A percentile compares a stretch with the other conserved stretches of the same genome.
Evolutionary conservation across 2,888 invertebrate genomes (phyloP).

Genomic region (Ceriagrion tenellum): DNA sequence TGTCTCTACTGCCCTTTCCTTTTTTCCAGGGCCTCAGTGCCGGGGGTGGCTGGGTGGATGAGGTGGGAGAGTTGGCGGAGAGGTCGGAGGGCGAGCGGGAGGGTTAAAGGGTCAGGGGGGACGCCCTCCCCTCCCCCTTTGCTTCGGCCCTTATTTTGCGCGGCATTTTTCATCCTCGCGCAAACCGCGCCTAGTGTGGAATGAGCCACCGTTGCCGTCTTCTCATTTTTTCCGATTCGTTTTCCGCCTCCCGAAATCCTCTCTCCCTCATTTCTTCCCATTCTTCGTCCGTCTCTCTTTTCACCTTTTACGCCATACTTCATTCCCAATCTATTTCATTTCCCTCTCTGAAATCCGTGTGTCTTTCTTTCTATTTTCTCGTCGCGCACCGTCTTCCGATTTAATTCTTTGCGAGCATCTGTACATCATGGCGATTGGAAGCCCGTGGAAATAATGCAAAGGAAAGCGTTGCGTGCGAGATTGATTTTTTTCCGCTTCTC

Average conservation of each 20-base stretch:
- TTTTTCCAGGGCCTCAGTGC: not conserved
- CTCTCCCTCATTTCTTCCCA: not conserved
- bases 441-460: not conserved
- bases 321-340: not conserved
- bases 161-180: conserved; percentile 4
- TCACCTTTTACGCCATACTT: not conserved
- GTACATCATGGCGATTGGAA: not conserved
- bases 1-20: not conserved
- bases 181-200: not conserved
- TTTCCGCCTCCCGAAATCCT: not conserved
- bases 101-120: not conserved
- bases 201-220: not conserved
- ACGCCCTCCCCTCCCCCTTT: too few relatives aligned
- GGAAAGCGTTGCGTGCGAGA: not conserved
- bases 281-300: not conserved
- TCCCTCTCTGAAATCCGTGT: not conserved
- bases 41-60: not conserved
- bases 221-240: conserved; percentile 4
- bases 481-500: not conserved
- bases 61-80: not conserved
- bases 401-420: not conserved
- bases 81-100: not conserved
- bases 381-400: not conserved
- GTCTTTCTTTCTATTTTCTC: not conserved
- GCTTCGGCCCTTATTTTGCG: not conserved